Evolutionary conservation across 2,113 vertebrate genomes (phyloP).

Genomic region (Phalacrocorax aristotelis): DNA sequence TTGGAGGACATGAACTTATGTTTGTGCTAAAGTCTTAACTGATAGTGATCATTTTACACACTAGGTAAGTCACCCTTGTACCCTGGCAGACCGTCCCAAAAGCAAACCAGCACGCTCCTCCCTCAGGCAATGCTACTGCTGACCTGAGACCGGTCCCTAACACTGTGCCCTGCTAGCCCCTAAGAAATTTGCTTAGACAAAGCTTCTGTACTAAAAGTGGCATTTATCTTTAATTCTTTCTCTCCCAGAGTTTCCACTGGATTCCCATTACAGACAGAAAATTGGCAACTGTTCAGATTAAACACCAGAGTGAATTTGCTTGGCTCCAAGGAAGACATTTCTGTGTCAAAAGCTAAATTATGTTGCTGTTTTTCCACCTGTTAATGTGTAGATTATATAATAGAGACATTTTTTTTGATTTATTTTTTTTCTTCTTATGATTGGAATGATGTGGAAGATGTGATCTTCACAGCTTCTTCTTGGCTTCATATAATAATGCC

Average conservation of each 20-base stretch:
- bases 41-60: not conserved
- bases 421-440: not conserved
- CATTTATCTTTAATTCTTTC: constrained; percentile 50
- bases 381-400: constrained; percentile 54
- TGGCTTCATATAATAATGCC: not conserved
- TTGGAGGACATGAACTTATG: not conserved
- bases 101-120: not conserved
- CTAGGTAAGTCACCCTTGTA: not conserved
- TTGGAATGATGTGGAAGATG: not conserved
- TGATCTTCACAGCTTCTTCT: not conserved
- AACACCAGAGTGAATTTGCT: constrained; percentile 56
- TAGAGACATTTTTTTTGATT: constrained; percentile 11
- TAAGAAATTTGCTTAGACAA: not conserved
- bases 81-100: not conserved
- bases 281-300: constrained; percentile 68
- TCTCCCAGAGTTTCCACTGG: constrained; percentile 26
- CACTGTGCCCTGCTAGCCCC: not conserved
- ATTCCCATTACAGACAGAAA: constrained; percentile 61
- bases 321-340: constrained; percentile 59
- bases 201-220: not conserved
- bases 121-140: not conserved
- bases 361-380: constrained; percentile 66
- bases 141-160: not conserved
- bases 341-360: constrained; percentile 52
- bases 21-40: not conserved